Evolutionary conservation across 2,113 vertebrate genomes (phyloP).

Genomic region (Anhinga anhinga): DNA sequence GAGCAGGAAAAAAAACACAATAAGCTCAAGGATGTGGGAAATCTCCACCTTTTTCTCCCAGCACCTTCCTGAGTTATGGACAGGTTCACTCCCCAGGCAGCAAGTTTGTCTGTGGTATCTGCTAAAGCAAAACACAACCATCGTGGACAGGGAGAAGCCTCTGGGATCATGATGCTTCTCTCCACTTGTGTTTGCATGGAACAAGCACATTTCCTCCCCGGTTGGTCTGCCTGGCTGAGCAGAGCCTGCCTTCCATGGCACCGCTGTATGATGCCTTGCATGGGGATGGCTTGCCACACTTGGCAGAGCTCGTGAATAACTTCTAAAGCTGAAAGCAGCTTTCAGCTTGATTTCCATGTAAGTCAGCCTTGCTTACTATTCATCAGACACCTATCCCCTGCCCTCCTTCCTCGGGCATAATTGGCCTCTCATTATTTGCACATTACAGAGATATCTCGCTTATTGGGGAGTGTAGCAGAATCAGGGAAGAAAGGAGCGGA

Average conservation of each 20-base stretch:
- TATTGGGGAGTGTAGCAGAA: neutral
- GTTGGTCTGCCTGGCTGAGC: neutral
- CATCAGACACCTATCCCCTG: neutral
- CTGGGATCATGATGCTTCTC: fast-evolving
- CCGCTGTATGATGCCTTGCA: fast-evolving
- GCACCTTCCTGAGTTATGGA: neutral
- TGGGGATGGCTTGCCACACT: fast-evolving
- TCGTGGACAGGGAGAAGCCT: neutral
- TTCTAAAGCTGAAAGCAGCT: neutral
- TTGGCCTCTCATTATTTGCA: neutral
- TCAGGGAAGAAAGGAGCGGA: neutral
- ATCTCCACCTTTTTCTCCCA: neutral
- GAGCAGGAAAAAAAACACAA: neutral
- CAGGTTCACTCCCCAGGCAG: neutral
- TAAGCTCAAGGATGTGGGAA: neutral
- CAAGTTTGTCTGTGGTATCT: neutral
- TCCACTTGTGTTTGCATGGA: neutral
- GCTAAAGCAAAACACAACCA: neutral
- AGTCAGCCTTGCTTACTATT: neutral
- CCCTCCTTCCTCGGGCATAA: neutral
- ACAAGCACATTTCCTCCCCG: fast-evolving
- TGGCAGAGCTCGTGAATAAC: neutral
- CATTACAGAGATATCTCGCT: neutral
- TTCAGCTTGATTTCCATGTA: neutral
- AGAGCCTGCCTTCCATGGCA: neutral